Evolutionary conservation across 2,888 invertebrate genomes (phyloP), one percentile per base, ranked within the genome.

Genomic region (Pseudococcus longispinus): DNA sequence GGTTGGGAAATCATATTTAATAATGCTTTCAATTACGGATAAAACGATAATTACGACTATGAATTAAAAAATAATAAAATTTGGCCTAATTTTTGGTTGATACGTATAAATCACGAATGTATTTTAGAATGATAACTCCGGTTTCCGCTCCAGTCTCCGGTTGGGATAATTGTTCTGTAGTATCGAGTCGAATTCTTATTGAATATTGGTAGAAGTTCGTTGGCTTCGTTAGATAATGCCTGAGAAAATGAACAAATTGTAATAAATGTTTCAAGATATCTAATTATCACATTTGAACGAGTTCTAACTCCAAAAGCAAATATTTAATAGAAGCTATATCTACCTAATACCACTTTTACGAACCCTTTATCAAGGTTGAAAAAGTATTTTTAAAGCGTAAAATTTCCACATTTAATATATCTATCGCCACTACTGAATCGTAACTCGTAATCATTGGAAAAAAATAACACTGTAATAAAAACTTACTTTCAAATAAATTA

Each of bases 161-260:
- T 94, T 87, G 95, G 96, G 23, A 95, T 92, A 2, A 95, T 93
- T 0, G 95, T 94, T 86, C 94, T 93, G 92, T 99, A 99, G 91
- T 97, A 96, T 90, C 95, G 95, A 9, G 95, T 95, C 13, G 98
- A 97, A 0, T 98, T 98, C 90, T 97, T 96, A 92, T 99, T 99
- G 93, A 98, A 99, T 88, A 99, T 96, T 0, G 99, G 99, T 87
- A 99, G 92, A 80, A 98, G 92, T 90, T 99, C 99, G 92, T 97
- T 98, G 0, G 99, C 99, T 92, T 99, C 99, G 91, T 97, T 96
- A 55, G 89, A 89, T 60, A 90, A 88, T 23, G 89, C 89, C 89
- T 89, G 84, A 46, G n/a, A 55, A 51, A 83, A 15, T 32, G 15
- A 46, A 18, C 37, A 26, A 26, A 20, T 46, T 13, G 44, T 46